Percentiles rank a stretch among this genome's conserved stretches.
These are phyloP conservation scores for Drosophila silvestris DNA, from an alignment of 2,888 invertebrate genomes.

Conservation along the genomic window DNA sequence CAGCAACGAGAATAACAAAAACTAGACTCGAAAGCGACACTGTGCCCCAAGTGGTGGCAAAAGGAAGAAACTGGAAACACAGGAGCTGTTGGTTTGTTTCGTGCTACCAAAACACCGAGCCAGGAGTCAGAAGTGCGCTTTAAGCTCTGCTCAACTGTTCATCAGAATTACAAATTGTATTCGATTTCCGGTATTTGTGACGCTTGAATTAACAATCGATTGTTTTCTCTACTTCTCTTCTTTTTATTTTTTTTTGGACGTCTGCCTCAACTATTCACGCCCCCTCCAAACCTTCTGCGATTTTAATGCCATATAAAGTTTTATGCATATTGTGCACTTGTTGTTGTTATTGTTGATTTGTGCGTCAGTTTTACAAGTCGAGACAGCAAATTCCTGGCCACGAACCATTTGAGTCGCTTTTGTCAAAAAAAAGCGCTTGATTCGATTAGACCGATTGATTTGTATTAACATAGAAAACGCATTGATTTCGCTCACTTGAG, in stretches of 20 bases:
- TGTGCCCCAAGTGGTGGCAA: conserved; percentile 28
- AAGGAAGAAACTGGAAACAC: conserved; percentile 37
- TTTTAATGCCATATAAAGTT: conserved; percentile 79
- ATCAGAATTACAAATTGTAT: conserved; percentile 84
- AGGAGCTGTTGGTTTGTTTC: conserved; percentile 31
- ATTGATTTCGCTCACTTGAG: conserved; percentile 70
- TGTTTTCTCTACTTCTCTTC: background rate
- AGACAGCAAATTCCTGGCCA: conserved; percentile 35
- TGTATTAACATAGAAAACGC: conserved; percentile 74
- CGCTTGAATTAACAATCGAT: conserved; percentile 81
- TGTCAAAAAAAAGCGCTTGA: conserved; percentile 75
- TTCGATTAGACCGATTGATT: conserved; percentile 80
- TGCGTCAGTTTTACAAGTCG: conserved; percentile 52
- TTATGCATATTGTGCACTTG: conserved; percentile 75
- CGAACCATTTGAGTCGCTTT: conserved; percentile 65
- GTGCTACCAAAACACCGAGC: conserved; percentile 3
- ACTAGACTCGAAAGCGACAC: conserved; percentile 38
- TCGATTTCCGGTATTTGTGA: conserved; percentile 84
- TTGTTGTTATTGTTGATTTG: conserved; percentile 50
- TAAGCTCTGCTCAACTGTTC: conserved; percentile 76
- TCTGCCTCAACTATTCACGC: conserved; percentile 34
- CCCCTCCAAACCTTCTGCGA: conserved; percentile 39
- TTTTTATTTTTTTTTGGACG: conserved; percentile 1
- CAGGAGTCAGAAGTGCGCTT: conserved; percentile 48
- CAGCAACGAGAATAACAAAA: conserved; percentile 33